Evolutionary conservation across 2,888 invertebrate genomes (phyloP).

Genomic region (Agrypnus murinus): DNA sequence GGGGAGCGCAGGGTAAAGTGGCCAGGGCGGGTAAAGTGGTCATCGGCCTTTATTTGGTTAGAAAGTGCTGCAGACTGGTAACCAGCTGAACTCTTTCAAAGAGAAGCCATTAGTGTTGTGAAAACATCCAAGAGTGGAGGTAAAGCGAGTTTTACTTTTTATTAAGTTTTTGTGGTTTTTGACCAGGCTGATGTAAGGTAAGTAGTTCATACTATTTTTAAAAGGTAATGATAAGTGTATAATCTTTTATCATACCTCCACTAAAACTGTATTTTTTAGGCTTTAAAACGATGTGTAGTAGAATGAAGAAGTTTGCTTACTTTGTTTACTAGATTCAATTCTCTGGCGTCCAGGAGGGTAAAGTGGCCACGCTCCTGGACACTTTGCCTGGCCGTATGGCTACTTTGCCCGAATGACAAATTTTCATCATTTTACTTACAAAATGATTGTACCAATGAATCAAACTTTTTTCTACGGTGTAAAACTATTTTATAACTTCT

Average conservation of each 20-base stretch:
- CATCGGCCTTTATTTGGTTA: not conserved
- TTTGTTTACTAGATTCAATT: no score
- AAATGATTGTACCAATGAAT: no score
- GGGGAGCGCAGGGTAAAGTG: slow-evolving; percentile 5
- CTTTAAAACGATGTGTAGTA: not conserved
- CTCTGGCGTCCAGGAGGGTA: not conserved
- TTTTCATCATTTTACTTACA: no score
- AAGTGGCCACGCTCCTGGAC: not conserved
- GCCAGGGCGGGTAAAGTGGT: slow-evolving; percentile 15
- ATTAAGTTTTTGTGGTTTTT: slow-evolving; percentile 5
- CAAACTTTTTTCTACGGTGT: no score
- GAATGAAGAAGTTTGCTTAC: not conserved
- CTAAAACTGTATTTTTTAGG: slow-evolving; percentile 1
- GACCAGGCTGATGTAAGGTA: slow-evolving; percentile 5
- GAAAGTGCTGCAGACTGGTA: not conserved
- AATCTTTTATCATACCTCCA: not conserved
- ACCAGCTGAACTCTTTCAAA: not conserved
- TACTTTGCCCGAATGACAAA: not conserved
- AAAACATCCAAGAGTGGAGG: not conserved
- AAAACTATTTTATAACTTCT: no score
- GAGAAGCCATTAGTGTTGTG: not conserved
- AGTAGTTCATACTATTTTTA: not conserved
- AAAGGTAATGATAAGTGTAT: not conserved
- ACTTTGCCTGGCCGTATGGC: not conserved
- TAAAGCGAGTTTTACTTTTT: not conserved